These are phyloP conservation scores for Tetheella fluctuosa DNA, from an alignment of 2,888 invertebrate species.

Conservation along the genomic window DNA sequence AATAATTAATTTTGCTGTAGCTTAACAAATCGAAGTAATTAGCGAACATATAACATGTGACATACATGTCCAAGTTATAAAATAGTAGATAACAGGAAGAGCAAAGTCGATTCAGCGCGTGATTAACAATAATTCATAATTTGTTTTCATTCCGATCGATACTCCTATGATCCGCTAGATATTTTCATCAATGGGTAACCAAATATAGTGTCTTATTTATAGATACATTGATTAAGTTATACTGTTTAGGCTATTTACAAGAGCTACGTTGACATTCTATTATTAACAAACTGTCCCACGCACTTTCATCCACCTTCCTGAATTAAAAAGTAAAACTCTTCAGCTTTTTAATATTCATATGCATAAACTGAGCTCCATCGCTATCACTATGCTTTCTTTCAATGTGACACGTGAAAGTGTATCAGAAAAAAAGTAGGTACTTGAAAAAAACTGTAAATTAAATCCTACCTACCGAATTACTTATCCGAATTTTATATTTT, in stretches of 20 bases:
- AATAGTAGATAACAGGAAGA: slow-evolving; percentile 34
- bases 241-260: too few species aligned
- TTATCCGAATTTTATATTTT: not conserved
- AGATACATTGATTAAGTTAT: not conserved
- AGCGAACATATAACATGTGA: slow-evolving; percentile 15
- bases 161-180: not conserved
- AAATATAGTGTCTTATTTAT: not conserved
- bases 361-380: too few species aligned
- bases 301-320: too few species aligned
- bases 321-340: too few species aligned
- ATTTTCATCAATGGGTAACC: not conserved
- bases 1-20: too few species aligned
- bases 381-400: not conserved
- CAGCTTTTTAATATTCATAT: too few species aligned
- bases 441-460: too few species aligned
- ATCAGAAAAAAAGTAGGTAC: not conserved
- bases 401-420: not conserved
- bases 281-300: too few species aligned
- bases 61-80: slow-evolving; percentile 20
- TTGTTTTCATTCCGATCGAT: not conserved
- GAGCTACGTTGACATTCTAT: not conserved
- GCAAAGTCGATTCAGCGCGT: slow-evolving; percentile 45
- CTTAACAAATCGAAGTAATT: slow-evolving; percentile 11
- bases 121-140: slow-evolving; percentile 17
- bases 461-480: not conserved